Evolutionary conservation across 2,888 invertebrate genomes (phyloP).

Genomic region (Scaptomyza tumidula): DNA sequence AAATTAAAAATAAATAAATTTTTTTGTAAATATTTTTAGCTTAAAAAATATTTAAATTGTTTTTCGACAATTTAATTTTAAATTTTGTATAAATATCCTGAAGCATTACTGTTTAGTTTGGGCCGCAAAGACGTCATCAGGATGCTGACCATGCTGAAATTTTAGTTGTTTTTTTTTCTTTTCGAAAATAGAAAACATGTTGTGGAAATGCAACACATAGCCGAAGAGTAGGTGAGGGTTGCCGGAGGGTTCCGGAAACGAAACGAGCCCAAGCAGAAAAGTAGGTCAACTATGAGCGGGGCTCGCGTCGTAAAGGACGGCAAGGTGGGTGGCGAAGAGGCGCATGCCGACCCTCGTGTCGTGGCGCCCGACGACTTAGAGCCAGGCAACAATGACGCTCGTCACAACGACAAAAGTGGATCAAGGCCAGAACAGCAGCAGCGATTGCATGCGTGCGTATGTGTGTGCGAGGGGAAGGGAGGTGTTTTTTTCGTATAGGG

Average conservation of each 20-base stretch:
- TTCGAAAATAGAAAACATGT: slow-evolving; percentile 50
- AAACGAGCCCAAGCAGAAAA: slow-evolving; percentile 57
- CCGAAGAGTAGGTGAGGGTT: slow-evolving; percentile 18
- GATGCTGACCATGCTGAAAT: slow-evolving; percentile 50
- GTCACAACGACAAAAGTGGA: slow-evolving; percentile 69
- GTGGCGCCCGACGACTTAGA: slow-evolving; percentile 22
- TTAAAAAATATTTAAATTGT: not conserved
- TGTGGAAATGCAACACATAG: slow-evolving; percentile 60
- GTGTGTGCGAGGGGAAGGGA: slow-evolving; percentile 8
- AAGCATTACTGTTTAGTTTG: not conserved
- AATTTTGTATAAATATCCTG: not conserved
- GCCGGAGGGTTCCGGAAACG: slow-evolving; percentile 56
- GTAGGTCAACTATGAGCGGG: slow-evolving; percentile 68
- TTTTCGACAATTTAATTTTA: not conserved
- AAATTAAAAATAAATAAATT: too few species aligned
- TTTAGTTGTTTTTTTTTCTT: slow-evolving; percentile 1
- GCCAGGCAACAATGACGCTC: slow-evolving; percentile 70
- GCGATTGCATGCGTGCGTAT: slow-evolving; percentile 39
- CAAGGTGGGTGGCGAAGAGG: not conserved
- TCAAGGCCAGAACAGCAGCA: slow-evolving; percentile 71
- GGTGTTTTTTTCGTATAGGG: not conserved
- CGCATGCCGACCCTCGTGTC: slow-evolving; percentile 17
- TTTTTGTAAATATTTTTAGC: not conserved
- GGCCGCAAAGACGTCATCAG: slow-evolving; percentile 71
- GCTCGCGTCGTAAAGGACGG: slow-evolving; percentile 31